These are phyloP conservation scores for Sphaerophoria taeniata DNA, from an alignment of 2,888 invertebrate genomes.

Conservation along the genomic window DNA sequence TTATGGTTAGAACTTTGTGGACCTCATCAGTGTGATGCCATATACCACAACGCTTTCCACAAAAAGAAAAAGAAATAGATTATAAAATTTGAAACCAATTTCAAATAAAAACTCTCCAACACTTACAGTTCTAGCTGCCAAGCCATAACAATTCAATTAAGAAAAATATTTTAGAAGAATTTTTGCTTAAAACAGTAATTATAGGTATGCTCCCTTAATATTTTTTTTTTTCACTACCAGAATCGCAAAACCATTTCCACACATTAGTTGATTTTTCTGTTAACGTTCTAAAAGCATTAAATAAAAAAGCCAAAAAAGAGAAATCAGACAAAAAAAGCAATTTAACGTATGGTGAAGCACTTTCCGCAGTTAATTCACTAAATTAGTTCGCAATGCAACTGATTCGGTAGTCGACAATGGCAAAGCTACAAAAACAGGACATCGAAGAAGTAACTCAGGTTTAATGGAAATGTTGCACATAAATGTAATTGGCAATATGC, in stretches of 20 bases:
- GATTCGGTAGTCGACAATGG: slow-evolving; percentile 17
- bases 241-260: not conserved
- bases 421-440: slow-evolving; percentile 25
- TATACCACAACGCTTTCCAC: too few species aligned
- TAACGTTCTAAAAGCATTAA: slow-evolving; percentile 25
- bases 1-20: too few species aligned
- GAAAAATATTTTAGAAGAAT: not conserved
- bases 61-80: too few species aligned
- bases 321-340: slow-evolving; percentile 1
- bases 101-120: too few species aligned
- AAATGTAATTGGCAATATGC: slow-evolving; percentile 33
- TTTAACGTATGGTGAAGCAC: slow-evolving; percentile 3
- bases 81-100: too few species aligned
- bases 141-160: not conserved
- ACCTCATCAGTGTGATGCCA: too few species aligned
- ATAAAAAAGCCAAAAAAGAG: slow-evolving; percentile 37
- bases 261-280: slow-evolving; percentile 17
- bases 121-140: too few species aligned
- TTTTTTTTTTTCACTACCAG: too few species aligned
- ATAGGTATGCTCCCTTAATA: not conserved
- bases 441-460: slow-evolving; percentile 47
- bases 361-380: slow-evolving; percentile 34
- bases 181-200: not conserved
- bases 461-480: slow-evolving; percentile 55
- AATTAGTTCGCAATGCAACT: slow-evolving; percentile 31